These are phyloP conservation scores for Tanaodytes sp. DNA, from an alignment of 2,888 invertebrate species.

Conservation along the genomic window DNA sequence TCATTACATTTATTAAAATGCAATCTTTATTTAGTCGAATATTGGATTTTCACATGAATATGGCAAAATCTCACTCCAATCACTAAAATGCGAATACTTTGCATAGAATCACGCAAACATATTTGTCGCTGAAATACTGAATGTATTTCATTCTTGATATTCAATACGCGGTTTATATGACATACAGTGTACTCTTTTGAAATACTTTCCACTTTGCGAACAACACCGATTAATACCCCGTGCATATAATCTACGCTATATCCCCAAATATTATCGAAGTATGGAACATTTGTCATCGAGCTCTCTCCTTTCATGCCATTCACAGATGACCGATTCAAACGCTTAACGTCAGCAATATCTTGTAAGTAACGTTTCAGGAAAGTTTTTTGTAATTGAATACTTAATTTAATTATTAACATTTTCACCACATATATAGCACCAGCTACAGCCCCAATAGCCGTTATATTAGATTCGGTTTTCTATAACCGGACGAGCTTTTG, in stretches of 20 bases:
- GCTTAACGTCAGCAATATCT: conserved; percentile 6
- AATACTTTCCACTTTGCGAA: not conserved
- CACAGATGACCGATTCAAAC: not conserved
- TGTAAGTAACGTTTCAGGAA: not conserved
- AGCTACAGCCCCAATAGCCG: too few species aligned
- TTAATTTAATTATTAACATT: conserved; percentile 11
- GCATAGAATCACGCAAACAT: too few species aligned
- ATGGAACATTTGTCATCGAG: conserved; percentile 1
- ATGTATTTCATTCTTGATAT: too few species aligned
- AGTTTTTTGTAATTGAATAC: not conserved
- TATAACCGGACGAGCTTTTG: conserved; percentile 10
- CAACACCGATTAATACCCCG: conserved; percentile 32
- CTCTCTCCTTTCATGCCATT: conserved; percentile 10
- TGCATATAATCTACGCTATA: conserved; percentile 46
- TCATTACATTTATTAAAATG: too few species aligned
- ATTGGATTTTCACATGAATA: too few species aligned
- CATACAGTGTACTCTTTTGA: not conserved
- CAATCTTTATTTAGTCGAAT: too few species aligned
- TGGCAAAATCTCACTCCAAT: too few species aligned
- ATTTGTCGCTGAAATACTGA: too few species aligned
- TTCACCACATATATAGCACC: too few species aligned
- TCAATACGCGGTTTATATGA: not conserved
- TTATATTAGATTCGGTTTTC: conserved; percentile 13
- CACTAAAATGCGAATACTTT: too few species aligned
- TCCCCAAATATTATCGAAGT: conserved; percentile 45